These are phyloP conservation scores for Xylota sylvarum DNA, from an alignment of 2,888 invertebrate genomes.

Conservation along the genomic window DNA sequence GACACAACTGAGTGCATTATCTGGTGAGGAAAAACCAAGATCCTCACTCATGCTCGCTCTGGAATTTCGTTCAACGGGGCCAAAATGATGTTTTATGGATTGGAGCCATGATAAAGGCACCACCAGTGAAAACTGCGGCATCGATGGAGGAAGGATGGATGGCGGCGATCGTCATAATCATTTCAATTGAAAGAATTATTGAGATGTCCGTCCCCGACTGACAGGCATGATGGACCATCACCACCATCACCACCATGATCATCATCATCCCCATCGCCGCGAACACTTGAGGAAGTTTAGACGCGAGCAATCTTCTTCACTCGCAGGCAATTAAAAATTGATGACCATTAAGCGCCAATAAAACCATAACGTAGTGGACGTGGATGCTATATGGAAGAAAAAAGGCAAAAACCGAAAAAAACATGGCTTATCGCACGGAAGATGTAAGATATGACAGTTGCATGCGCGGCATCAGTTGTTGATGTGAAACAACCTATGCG, in stretches of 20 bases:
- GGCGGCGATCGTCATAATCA: conserved; percentile 51
- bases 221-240: conserved; percentile 66
- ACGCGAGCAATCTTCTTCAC: conserved; percentile 45
- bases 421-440: conserved; percentile 50
- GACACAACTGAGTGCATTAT: conserved; percentile 51
- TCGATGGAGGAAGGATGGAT: conserved; percentile 37
- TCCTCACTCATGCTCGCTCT: conserved; percentile 39
- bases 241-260: conserved; percentile 25
- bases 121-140: conserved; percentile 12
- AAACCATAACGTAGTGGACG: conserved; percentile 40
- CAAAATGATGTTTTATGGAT: conserved; percentile 64
- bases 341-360: conserved; percentile 72
- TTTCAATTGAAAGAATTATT: conserved; percentile 74
- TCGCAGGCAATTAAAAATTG: conserved; percentile 73
- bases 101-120: conserved; percentile 44
- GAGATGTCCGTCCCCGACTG: conserved; percentile 70
- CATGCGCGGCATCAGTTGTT: conserved; percentile 42
- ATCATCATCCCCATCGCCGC: conserved; percentile 28
- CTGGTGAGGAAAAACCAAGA: conserved; percentile 8
- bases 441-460: conserved; percentile 72
- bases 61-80: conserved; percentile 57
- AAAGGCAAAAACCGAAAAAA: conserved; percentile 28
- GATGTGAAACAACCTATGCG: conserved; percentile 73
- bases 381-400: conserved; percentile 44
- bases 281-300: conserved; percentile 50